A percentile compares a stretch with the other conserved stretches of the same genome.
These are phyloP conservation scores for Leptopilina syphax DNA, from an alignment of 2,888 invertebrate species.

Conservation along the genomic window DNA sequence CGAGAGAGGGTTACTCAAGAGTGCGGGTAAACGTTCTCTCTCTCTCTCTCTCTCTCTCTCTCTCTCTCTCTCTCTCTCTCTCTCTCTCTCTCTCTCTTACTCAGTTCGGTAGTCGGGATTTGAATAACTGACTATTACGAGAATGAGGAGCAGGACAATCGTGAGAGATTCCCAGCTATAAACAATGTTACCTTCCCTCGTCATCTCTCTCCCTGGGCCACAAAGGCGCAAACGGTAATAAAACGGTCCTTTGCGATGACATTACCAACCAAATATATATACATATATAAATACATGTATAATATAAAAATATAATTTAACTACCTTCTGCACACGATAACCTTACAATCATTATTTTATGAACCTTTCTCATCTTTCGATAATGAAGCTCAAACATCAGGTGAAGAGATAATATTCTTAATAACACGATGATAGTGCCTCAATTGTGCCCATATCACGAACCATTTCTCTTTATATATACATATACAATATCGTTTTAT, in stretches of 20 bases:
- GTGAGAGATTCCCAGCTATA: conserved; percentile 74
- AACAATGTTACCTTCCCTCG: conserved; percentile 68
- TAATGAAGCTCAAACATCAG: neutral
- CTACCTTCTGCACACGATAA: conserved; percentile 27
- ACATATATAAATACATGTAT: neutral
- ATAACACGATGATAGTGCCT: conserved; percentile 2
- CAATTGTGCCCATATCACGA: neutral
- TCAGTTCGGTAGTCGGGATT: conserved; percentile 64
- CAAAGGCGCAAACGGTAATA: conserved; percentile 67
- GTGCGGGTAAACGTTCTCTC: conserved; percentile 62
- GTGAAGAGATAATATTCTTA: conserved; percentile 22
- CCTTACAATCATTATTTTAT: conserved; percentile 20
- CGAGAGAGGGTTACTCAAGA: conserved; percentile 66
- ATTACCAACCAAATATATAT: conserved; percentile 53
- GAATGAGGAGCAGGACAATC: conserved; percentile 73
- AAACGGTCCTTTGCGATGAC: conserved; percentile 65
- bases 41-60: too few species aligned
- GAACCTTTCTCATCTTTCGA: neutral
- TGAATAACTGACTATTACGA: conserved; percentile 73
- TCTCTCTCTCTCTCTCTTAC: conserved; percentile 35
- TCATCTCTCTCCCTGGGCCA: conserved; percentile 56
- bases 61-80: conserved; percentile 22
- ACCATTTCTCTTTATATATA: conserved; percentile 1
- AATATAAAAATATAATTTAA: neutral
- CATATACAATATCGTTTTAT: neutral